These are phyloP conservation scores for Epinotia nisella DNA, from an alignment of 2,888 invertebrate genomes.

Conservation along the genomic window DNA sequence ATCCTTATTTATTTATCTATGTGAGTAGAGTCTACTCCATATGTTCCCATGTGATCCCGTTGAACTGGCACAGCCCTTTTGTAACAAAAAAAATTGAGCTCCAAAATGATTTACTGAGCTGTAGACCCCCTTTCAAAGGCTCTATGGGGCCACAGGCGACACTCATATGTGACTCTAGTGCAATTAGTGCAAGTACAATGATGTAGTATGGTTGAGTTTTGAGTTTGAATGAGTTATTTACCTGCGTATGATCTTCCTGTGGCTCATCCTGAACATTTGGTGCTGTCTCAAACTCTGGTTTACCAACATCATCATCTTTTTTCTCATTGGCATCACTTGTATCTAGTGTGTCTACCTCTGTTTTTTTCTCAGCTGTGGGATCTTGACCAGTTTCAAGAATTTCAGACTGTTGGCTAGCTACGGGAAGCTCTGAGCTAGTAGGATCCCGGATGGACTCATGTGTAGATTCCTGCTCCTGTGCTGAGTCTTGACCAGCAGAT, in stretches of 20 bases:
- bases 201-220: neutral
- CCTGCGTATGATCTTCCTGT: constrained; percentile 79
- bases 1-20: too few relatives aligned
- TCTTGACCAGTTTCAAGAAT: neutral
- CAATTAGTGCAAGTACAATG: too few relatives aligned
- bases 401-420: constrained; percentile 23
- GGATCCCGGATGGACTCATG: constrained; percentile 13
- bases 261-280: constrained; percentile 77
- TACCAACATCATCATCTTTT: constrained; percentile 65
- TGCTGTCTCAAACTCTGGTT: constrained; percentile 82
- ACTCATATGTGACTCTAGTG: too few relatives aligned
- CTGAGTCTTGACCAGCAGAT: constrained; percentile 39
- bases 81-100: too few relatives aligned
- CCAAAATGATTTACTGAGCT: too few relatives aligned
- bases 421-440: neutral
- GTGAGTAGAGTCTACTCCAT: too few relatives aligned
- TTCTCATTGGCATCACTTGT: constrained; percentile 51
- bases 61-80: too few relatives aligned
- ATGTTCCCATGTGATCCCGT: too few relatives aligned
- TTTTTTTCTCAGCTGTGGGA: constrained; percentile 46
- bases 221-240: constrained; percentile 47
- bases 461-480: neutral
- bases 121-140: too few relatives aligned
- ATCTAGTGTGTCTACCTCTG: constrained; percentile 44
- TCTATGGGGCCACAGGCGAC: neutral